Base-by-base conservation (phyloP, 2,113 vertebrate species). In the Daubentonia madagascariensis region DNA sequence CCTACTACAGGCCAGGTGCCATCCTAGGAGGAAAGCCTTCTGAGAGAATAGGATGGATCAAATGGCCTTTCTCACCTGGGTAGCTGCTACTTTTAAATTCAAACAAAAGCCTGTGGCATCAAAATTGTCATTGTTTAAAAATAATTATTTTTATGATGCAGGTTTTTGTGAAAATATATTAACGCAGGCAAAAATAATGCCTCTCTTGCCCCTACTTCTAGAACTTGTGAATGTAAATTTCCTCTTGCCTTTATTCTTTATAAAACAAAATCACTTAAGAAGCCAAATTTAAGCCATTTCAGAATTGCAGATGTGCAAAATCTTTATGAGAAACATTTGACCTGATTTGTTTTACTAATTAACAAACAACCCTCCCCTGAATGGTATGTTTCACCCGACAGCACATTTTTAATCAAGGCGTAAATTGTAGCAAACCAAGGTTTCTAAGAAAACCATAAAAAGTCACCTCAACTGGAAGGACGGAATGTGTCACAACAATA, bases 311-410 rank as follows among this genome's bases (percentile, higher is more conserved):
- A 91, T 35, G 20, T 48, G 81, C 95, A 92, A 95, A 97, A 96
- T 97, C 92, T 96, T 97, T 81, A 97, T 85, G 97, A 95, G 94
- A 35, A 96, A 63, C 76, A 61, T 89, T 96, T 97, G 97, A 97
- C 96, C 96, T 96, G 94, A 92, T 96, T 97, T 97, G 96, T 97
- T 94, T 95, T 83, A 57, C 96, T 98, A 94, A 97, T 97, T 92
- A 97, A 72, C 91, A 91, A 81, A 97, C 72, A 94, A 70, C 94
- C 93, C 80, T 97, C 57, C 85, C 80, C 86, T 88, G 85, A 93
- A 85, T 75, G 85, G 88, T 80, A 8, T 76, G 95, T 97, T 91
- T 94, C 95, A 97, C 90, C 80, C 32, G 32, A 97, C 70, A 97
- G 96, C 96, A 96, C 98, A 96, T 92, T 97, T 97, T 97, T 96